Percentiles rank a stretch among this genome's conserved stretches.
These are phyloP conservation scores for Cyprinodon brontotheroides DNA, from an alignment of 2,113 vertebrate genomes.

Conservation along the genomic window DNA sequence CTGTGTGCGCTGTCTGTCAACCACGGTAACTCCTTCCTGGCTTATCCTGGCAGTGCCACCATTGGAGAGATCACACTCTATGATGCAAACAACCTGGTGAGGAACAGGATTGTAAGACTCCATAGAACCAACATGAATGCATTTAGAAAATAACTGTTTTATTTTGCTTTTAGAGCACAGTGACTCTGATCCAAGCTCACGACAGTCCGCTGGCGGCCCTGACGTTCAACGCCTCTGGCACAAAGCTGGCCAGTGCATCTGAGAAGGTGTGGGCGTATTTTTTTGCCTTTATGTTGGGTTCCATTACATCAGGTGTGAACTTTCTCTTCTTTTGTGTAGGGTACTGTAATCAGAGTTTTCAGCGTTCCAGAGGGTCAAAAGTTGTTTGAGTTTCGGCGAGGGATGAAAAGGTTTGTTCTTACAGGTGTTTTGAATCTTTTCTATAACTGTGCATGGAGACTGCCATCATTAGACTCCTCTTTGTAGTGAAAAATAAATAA, in stretches of 20 bases:
- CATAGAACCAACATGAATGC: not conserved
- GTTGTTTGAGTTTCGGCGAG: conserved; percentile 92
- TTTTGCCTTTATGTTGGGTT: not conserved
- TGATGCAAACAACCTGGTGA: conserved; percentile 93
- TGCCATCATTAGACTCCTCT: not conserved
- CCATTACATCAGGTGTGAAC: conserved; percentile 4
- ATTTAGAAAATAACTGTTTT: conserved; percentile 17
- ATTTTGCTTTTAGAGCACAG: conserved; percentile 79
- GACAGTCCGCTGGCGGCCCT: conserved; percentile 92
- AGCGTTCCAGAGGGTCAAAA: conserved; percentile 89
- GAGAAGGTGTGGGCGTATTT: conserved; percentile 83
- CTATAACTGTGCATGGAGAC: not conserved
- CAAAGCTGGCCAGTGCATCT: conserved; percentile 90
- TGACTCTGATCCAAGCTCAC: conserved; percentile 88
- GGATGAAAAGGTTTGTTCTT: conserved; percentile 89
- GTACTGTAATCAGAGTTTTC: conserved; percentile 95
- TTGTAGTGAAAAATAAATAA: not conserved
- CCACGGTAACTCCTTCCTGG: conserved; percentile 94
- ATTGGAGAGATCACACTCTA: conserved; percentile 93
- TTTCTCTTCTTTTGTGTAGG: conserved; percentile 72
- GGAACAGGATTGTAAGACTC: conserved; percentile 30
- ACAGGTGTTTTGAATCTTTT: not conserved
- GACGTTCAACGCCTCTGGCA: conserved; percentile 86
- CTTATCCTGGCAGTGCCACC: conserved; percentile 89
- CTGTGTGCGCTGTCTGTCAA: conserved; percentile 94